Evolutionary conservation across 2,888 invertebrate genomes (phyloP).

Genomic region (Rhingia rostrata): DNA sequence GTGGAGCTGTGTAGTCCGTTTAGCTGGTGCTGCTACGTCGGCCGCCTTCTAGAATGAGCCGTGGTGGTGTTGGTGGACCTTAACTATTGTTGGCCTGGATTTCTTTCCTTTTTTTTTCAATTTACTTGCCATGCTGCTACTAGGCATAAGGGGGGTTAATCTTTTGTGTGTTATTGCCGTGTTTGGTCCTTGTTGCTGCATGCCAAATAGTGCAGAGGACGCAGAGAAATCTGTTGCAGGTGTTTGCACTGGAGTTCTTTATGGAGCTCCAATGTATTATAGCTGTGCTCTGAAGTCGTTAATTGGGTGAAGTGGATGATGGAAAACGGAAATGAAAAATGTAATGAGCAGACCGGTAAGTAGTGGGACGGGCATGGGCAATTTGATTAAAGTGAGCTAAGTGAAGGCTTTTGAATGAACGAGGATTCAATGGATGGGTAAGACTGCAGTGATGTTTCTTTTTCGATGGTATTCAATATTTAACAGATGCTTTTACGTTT

Average conservation of each 20-base stretch:
- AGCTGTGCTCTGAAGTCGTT: slow-evolving; percentile 31
- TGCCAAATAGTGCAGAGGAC: not conserved
- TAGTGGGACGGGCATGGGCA: not conserved
- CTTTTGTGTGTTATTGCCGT: slow-evolving; percentile 52
- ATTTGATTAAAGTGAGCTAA: slow-evolving; percentile 3
- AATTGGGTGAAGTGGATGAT: slow-evolving; percentile 58
- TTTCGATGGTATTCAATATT: no score
- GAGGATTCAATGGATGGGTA: not conserved
- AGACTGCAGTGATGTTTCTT: not conserved
- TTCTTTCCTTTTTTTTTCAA: slow-evolving; percentile 45
- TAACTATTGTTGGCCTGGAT: slow-evolving; percentile 52
- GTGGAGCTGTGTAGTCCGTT: slow-evolving; percentile 51
- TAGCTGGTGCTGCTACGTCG: slow-evolving; percentile 32
- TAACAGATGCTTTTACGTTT: no score
- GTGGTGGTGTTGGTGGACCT: slow-evolving; percentile 43
- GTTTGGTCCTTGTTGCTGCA: slow-evolving; percentile 32
- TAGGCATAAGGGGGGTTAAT: slow-evolving; percentile 26
- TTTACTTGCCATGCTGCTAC: slow-evolving; percentile 9
- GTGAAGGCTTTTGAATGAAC: not conserved
- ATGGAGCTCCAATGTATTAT: slow-evolving; percentile 16
- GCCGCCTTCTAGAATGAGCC: slow-evolving; percentile 31
- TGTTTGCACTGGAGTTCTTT: slow-evolving; percentile 29
- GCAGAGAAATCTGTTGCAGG: slow-evolving; percentile 26
- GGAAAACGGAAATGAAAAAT: slow-evolving; percentile 40
- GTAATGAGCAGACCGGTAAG: slow-evolving; percentile 29